Evolutionary conservation across 1,140 invertebrate genomes (phyloP).

Genomic region (Brachionus angularis): DNA sequence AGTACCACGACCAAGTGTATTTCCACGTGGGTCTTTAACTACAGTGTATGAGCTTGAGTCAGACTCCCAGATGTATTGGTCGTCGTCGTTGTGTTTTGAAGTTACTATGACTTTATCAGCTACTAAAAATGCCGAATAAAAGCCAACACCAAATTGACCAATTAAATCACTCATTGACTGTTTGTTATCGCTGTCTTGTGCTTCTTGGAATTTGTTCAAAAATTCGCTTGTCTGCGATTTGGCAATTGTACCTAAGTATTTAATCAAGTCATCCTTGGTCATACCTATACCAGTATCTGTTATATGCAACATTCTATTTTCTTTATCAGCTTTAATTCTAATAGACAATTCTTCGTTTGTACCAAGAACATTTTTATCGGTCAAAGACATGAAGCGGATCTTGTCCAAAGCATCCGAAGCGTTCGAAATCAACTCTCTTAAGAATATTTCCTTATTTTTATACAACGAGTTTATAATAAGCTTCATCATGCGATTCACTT

Average conservation of each 20-base stretch:
- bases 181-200: slow-evolving; percentile 12
- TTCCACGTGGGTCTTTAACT: slow-evolving; percentile 84
- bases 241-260: slow-evolving; percentile 96
- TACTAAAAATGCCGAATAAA: slow-evolving; percentile 88
- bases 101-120: slow-evolving; percentile 68
- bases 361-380: slow-evolving; percentile 35
- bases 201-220: slow-evolving; percentile 73
- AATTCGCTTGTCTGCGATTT: slow-evolving; percentile 99
- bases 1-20: slow-evolving; percentile 82
- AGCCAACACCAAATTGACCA: slow-evolving; percentile 90
- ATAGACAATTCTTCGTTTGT: slow-evolving; percentile 39
- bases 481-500: slow-evolving; percentile 99
- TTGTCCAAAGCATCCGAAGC: slow-evolving; percentile 59
- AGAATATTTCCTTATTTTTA: slow-evolving; percentile 96
- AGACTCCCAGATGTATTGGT: slow-evolving; percentile 96
- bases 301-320: slow-evolving; percentile 86
- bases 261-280: slow-evolving; percentile 88
- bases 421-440: slow-evolving; percentile 94
- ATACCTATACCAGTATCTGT: slow-evolving; percentile 96
- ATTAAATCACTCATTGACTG: slow-evolving; percentile 52
- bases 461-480: slow-evolving; percentile 97
- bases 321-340: slow-evolving; percentile 74
- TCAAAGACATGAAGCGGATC: slow-evolving; percentile 73
- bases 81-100: slow-evolving; percentile 89
- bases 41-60: slow-evolving; percentile 75